A percentile compares a stretch with the other conserved stretches of the same genome.
Conservation (phyloP, 2,797 vertebrate genomes). For the Glyptemys insculpta region DNA sequence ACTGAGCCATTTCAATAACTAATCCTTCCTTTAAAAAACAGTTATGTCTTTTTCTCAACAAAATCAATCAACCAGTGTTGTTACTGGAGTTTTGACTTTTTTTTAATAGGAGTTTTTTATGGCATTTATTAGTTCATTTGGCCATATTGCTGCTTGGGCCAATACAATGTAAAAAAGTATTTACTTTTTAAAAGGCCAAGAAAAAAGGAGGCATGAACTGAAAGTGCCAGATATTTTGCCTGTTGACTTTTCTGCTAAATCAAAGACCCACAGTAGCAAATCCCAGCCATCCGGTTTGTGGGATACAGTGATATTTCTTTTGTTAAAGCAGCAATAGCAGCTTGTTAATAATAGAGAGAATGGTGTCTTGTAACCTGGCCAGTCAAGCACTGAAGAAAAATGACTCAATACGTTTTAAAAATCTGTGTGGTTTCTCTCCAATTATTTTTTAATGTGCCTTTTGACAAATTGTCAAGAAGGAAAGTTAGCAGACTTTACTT, state of each 20-base stretch:
- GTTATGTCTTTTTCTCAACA: not conserved
- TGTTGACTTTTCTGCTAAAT: conserved; percentile 66
- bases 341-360: conserved; percentile 66
- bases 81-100: not conserved
- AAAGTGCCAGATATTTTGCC: conserved; percentile 42
- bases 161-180: fast-evolving
- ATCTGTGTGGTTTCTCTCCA: conserved; percentile 68
- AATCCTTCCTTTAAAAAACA: not conserved
- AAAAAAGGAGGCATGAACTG: conserved; percentile 19
- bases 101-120: not conserved
- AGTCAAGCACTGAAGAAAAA: conserved; percentile 78
- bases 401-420: conserved; percentile 72
- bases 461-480: conserved; percentile 69
- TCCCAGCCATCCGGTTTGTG: not conserved
- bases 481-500: conserved; percentile 61
- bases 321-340: conserved; percentile 22
- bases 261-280: conserved; percentile 33
- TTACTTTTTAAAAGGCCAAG: not conserved
- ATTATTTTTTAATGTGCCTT: conserved; percentile 80
- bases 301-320: conserved; percentile 47
- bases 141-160: not conserved
- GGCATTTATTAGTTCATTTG: not conserved
- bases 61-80: not conserved
- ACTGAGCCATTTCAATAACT: fast-evolving
- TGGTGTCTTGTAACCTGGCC: conserved; percentile 63